Evolutionary conservation across 2,797 vertebrate species (phyloP).

Genomic region (Nyctibius grandis): DNA sequence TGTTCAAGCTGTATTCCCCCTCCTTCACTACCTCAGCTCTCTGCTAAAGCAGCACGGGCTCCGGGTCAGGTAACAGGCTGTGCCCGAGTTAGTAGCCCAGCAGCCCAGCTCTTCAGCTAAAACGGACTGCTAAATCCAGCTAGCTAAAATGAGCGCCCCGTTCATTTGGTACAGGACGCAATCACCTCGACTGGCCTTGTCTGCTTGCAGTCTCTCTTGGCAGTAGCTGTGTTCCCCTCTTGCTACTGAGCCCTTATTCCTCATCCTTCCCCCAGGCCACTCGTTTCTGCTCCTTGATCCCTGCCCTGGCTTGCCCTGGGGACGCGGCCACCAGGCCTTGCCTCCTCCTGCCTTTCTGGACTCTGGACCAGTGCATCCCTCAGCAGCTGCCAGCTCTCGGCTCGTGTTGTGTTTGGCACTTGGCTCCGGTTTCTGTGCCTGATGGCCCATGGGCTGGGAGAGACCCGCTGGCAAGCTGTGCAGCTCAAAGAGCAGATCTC

Average conservation of each 20-base stretch:
- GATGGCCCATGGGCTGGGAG: neutral
- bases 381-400: neutral
- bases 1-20: neutral
- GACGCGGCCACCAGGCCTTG: neutral
- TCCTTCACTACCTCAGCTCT: neutral
- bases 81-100: neutral
- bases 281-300: neutral
- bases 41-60: neutral
- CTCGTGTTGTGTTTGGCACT: neutral
- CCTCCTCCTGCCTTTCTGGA: neutral
- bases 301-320: neutral
- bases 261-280: neutral
- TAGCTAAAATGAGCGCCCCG: neutral
- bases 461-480: neutral
- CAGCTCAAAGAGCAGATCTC: neutral
- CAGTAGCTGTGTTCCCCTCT: neutral
- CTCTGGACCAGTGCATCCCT: neutral
- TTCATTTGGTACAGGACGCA: neutral
- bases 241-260: neutral
- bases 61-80: neutral
- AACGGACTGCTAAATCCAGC: neutral
- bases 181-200: rapidly evolving
- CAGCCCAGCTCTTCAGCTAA: neutral
- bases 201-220: neutral
- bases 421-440: neutral